Evolutionary conservation across 37 sponge, comb jelly and placozoan genomes (phyloP), one percentile per base, ranked within the genome.

Genomic region (Mnemiopsis leidyi): DNA sequence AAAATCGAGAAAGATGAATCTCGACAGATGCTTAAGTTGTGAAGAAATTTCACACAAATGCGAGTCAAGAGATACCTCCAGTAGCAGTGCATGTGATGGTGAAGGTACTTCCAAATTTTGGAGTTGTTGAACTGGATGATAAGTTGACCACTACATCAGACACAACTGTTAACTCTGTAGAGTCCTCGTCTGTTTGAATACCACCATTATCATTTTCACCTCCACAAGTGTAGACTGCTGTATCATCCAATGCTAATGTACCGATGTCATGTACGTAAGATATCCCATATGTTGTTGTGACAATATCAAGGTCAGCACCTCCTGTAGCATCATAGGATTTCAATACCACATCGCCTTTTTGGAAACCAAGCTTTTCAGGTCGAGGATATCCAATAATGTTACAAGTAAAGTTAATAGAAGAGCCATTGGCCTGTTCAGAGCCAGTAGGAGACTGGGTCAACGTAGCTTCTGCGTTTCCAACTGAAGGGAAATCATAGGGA

Each of bases 141-240:
- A 77, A 13, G 32, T 1, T 3, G 32, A 77, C 79, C 1, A 18
- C 18, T 31, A 77, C 79, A 77, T 31, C 36, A 32, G 79, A 77
- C 21, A 77, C 32, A 0, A 77, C 79, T 34, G 79, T 32, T 36
- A 77, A 1, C 30, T 1, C 33, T 32, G 1, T 77, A 36, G 32
- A 21, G 32, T 34, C 79, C 30, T 20, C 33, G 18, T 77, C 79
- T 13, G 32, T 28, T 34, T 16, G 20, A 33, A 20, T 32, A 3
- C 35, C 20, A 77, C 79, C 36, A 32, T 77, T 77, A 0, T 32
- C 32, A 32, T 77, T 77, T 77, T 77, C 79, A 34, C 79, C 79
- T 32, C 18, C 35, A 32, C 79, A 77, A 13, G 26, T 7, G 33
- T 77, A 77, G 26, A 9, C 36, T 1, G 35, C 26, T 2, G 79